Base-by-base conservation (phyloP, 2,113 vertebrate species). In the Tangachromis dhanisi region DNA sequence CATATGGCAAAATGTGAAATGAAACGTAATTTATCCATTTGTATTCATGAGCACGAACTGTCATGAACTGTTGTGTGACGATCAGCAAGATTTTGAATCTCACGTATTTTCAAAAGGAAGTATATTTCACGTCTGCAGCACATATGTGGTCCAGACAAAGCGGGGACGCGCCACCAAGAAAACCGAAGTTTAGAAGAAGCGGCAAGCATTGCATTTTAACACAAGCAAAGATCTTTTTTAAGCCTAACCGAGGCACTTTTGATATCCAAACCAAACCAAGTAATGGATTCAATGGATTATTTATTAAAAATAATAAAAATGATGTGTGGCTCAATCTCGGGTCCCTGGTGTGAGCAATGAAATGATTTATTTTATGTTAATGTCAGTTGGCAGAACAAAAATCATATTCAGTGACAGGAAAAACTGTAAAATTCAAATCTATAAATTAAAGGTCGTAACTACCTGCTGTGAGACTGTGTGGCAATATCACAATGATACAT, bases 311-410 rank as follows among this genome's bases (percentile, higher is more conserved):
- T 29, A 47, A 29, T 17, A 45, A 3, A 19, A 47, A 76, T 76
- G 1, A 76, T 47, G 0, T 71, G 9, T 47, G 13, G 42, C 14
- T 26, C 14, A 45, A 45, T 45, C 13, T 26, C 1, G 0, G 40
- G 68, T 76, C 4, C 24, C 40, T 45, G 40, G 40, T 47, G 24
- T 29, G 40, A 29, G 40, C 40, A 47, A 17, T 29, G 40, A 47
- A 47, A 26, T 0, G 0, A 73, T 73, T 45, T 24, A 3, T 76
- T 76, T 76, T 7, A 29, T 47, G 21, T 47, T 76, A 26, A 76
- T 19, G 4, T 19, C 14, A 76, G 24, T 0, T 47, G 9, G 9
- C 68, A 47, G 40, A 76, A 47, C 21, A 76, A 47, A 73, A 45
- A 29, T 17, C 40, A 29, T 73, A 45, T 45, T 73, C 8, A 29